Base-by-base conservation (phyloP, 1,140 invertebrate genomes). In the Adelges cooleyi region DNA sequence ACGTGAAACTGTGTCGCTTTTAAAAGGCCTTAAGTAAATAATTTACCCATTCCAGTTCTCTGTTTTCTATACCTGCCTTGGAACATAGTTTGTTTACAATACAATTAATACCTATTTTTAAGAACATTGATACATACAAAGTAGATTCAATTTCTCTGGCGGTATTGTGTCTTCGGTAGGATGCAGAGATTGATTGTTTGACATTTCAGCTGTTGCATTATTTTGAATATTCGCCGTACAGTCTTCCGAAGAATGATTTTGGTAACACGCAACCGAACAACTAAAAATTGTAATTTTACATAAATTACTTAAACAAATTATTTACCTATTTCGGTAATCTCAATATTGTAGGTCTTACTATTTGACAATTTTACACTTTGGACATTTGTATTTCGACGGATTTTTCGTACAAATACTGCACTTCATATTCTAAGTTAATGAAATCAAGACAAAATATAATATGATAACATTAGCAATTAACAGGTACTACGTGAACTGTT, bases 251-350 rank as follows among this genome's bases (percentile, higher is more conserved):
- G 29, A 5, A 62, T 62, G 56, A 62, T 48, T 62, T 29, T 62
- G 25, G 6, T 48, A 62, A 62, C 56, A 62, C 15, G 25, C 56
- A 33, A 62, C 56, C 22, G 56, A 62, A 48, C 56, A 62, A 62
- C 56, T 62, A 25, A 13, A 56, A 62, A 48, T 17, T 29, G n/a
- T 33, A 56, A 42, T 0, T 11, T 33, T 36, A 3, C 40, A n/a
- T n/a, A 42, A 8, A 17, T 36, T 36, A 1, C 2, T 40, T 42
- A 25, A n/a, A 23, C 23, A 38, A 40, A 40, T 6, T 10, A 36
- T 54, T 53, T n/a, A n/a, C n/a, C n/a, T n/a, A n/a, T n/a, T n/a
- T n/a, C n/a, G n/a, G n/a, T n/a, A n/a, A n/a, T n/a, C n/a, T n/a
- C n/a, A n/a, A 20, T 23, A 38, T 15, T 22, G 5, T 42, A 2